phyloP scores from a whole-genome alignment of 2,797 vertebrate species.

The Numenius phaeopus region DNA sequence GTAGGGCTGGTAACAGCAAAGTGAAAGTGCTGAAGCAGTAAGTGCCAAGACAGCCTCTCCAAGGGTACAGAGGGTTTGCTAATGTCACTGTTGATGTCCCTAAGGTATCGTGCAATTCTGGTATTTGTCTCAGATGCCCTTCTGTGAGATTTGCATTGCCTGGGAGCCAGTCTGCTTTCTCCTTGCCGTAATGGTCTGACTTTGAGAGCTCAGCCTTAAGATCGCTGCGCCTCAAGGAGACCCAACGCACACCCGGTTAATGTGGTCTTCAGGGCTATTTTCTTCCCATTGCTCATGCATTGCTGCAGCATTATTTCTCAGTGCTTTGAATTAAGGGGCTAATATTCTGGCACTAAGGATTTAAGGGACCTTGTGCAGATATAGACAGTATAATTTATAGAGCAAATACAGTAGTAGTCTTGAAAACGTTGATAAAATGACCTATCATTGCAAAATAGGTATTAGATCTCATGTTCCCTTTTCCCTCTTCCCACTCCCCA shows the following conservation, averaged over 20 bases:
- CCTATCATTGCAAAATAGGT: neutral
- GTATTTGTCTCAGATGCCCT: neutral
- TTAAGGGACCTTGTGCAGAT: conserved; percentile 12
- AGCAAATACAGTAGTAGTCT: conserved; percentile 7
- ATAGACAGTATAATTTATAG: conserved; percentile 13
- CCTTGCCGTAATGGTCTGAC: neutral
- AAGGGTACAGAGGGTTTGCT: neutral
- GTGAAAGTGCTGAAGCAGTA: neutral
- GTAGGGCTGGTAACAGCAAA: neutral
- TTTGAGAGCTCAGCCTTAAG: conserved; percentile 11
- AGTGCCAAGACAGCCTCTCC: neutral
- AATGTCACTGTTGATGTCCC: neutral
- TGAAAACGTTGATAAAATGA: conserved; percentile 41
- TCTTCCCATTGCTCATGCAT: neutral
- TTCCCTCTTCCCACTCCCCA: neutral
- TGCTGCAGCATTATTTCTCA: conserved; percentile 6
- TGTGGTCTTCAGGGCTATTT: neutral
- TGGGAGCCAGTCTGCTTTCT: neutral
- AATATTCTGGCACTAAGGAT: conserved; percentile 1
- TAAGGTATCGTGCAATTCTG: neutral
- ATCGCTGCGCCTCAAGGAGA: neutral
- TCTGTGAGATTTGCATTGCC: conserved; percentile 25
- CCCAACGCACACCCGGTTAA: neutral
- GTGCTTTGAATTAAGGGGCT: conserved; percentile 38
- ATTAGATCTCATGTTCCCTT: neutral